phyloP scores from a whole-genome alignment of 2,888 invertebrate species.

The Eupithecia tripunctaria region DNA sequence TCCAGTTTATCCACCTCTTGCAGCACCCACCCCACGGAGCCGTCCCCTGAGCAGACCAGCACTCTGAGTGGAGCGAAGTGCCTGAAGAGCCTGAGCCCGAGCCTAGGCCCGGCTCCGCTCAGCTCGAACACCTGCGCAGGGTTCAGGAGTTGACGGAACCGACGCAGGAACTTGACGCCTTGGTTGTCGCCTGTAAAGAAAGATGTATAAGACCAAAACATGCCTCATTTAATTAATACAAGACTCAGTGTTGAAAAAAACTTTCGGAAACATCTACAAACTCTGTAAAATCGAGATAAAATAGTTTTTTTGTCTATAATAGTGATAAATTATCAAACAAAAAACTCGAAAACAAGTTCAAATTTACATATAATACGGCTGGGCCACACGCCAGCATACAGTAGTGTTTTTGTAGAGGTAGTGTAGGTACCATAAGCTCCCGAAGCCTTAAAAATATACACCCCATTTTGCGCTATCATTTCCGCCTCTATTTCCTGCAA shows the following conservation, averaged over 20 bases:
- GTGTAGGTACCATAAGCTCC: background rate
- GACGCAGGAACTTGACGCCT: constrained; percentile 96
- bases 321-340: too few species aligned
- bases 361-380: background rate
- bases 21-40: constrained; percentile 98
- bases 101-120: constrained; percentile 94
- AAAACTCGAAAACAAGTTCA: too few species aligned
- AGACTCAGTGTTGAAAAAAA: background rate
- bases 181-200: constrained; percentile 94
- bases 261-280: background rate
- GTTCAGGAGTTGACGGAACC: constrained; percentile 97
- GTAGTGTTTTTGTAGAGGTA: background rate
- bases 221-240: background rate
- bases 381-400: background rate
- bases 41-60: constrained; percentile 98
- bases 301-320: too few species aligned
- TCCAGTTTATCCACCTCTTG: constrained; percentile 97
- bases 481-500: constrained; percentile 10
- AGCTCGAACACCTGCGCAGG: constrained; percentile 99
- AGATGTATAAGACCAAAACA: background rate
- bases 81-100: constrained; percentile 93
- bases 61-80: constrained; percentile 98
- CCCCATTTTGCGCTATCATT: constrained; percentile 12
- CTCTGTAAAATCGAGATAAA: background rate
- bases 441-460: background rate